phyloP scores from a whole-genome alignment of 2,113 vertebrate species.

The Lontra canadensis region DNA sequence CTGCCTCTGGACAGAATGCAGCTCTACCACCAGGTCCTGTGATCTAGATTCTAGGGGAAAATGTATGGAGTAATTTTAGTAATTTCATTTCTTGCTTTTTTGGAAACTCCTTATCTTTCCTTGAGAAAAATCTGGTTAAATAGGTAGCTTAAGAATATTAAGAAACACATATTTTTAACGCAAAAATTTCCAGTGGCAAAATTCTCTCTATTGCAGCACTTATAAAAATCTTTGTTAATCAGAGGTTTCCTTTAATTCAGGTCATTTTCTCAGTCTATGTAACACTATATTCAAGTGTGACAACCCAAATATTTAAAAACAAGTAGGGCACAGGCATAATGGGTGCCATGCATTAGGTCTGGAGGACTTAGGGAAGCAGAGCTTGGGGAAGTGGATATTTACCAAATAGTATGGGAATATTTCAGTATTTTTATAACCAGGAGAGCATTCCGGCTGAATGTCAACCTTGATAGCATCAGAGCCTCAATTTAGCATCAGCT shows the following conservation, averaged over 20 bases:
- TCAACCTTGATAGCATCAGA: not conserved
- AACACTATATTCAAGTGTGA: not conserved
- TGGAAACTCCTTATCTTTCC: not conserved
- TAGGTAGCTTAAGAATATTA: not conserved
- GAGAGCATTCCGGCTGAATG: not conserved
- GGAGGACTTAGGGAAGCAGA: not conserved
- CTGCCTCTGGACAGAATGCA: not conserved
- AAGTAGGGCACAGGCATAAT: not conserved
- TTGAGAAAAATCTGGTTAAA: slow-evolving; percentile 6
- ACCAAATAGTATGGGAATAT: not conserved
- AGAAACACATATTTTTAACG: not conserved
- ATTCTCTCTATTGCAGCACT: not conserved
- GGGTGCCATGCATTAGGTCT: not conserved
- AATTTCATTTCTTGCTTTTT: not conserved
- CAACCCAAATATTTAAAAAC: slow-evolving; percentile 3
- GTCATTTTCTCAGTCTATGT: not conserved
- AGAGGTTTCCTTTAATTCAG: not conserved
- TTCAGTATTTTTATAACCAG: not conserved
- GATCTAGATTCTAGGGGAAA: not conserved
- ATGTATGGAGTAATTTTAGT: not conserved
- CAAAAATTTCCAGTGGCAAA: not conserved
- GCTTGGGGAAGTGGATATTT: not conserved
- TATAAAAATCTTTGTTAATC: not conserved
- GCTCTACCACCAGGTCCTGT: not conserved
- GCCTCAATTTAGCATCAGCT: not conserved